Conservation (phyloP, 1,140 invertebrate species). For the Scaptomyza montana region DNA sequence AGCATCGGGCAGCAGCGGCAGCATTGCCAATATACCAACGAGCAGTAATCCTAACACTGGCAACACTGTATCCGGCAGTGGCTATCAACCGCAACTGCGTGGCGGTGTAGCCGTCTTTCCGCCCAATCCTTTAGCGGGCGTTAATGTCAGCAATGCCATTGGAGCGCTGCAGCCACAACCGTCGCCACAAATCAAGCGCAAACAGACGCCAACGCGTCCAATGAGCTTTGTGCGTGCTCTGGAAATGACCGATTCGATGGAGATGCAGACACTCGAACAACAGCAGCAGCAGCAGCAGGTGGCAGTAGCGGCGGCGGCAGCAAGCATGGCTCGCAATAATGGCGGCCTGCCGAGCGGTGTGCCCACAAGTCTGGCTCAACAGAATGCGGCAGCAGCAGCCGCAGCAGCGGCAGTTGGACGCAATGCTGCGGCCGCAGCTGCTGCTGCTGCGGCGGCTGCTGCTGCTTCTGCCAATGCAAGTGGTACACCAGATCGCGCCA, state of each 20-base stretch:
- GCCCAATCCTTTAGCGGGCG: conserved; percentile 84
- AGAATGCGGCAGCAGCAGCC: conserved; percentile 33
- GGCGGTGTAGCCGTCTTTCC: conserved; percentile 89
- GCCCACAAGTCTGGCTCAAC: conserved; percentile 34
- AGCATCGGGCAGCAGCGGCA: conserved; percentile 57
- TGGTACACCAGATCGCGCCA: conserved; percentile 92
- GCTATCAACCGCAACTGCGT: conserved; percentile 86
- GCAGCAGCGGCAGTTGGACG: conserved; percentile 16
- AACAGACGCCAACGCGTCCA: conserved; percentile 87
- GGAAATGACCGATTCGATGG: conserved; percentile 94
- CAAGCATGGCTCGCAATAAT: conserved; percentile 42
- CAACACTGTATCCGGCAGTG: conserved; percentile 30
- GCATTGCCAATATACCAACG: conserved; percentile 59
- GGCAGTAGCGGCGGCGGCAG: conserved; percentile 52
- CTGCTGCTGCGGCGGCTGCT: conserved; percentile 28
- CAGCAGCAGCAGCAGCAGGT: conserved; percentile 60
- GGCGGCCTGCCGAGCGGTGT: conserved; percentile 62
- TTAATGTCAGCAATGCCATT: conserved; percentile 36
- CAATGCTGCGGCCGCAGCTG: conserved; percentile 35
- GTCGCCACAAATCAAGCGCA: conserved; percentile 88
- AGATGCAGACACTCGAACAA: conserved; percentile 85
- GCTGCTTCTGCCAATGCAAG: conserved; percentile 81
- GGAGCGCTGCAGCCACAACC: conserved; percentile 80
- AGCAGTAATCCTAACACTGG: conserved; percentile 26
- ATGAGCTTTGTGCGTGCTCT: conserved; percentile 96